Percentiles rank a stretch among this genome's conserved stretches.
Conservation (phyloP, 2,113 vertebrate species). For the Gorsachius goisagi region DNA sequence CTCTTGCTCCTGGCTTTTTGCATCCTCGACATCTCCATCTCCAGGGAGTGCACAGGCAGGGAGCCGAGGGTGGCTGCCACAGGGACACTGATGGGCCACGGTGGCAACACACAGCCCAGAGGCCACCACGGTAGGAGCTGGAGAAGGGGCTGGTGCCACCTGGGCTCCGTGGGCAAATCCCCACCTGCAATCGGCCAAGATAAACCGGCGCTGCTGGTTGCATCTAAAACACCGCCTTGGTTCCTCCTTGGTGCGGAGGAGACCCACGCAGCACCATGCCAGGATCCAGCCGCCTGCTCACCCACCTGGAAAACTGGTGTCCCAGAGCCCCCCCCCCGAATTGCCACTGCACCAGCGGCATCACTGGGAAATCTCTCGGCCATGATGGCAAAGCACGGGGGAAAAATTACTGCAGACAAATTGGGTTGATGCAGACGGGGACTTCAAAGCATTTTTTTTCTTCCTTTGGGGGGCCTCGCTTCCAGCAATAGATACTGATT, state of each 20-base stretch:
- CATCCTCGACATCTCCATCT: not conserved
- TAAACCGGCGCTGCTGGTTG: not conserved
- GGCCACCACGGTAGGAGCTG: not conserved
- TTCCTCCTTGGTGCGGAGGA: not conserved
- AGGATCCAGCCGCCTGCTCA: not conserved
- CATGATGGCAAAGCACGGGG: not conserved
- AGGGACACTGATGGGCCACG: rapidly evolving
- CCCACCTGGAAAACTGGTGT: not conserved
- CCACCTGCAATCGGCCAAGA: not conserved
- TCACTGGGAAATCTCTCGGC: not conserved
- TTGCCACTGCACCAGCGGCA: not conserved
- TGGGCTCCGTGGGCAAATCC: not conserved
- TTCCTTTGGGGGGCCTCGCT: not conserved
- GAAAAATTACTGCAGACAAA: not conserved
- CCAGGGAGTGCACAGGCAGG: rapidly evolving
- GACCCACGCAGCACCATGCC: not conserved
- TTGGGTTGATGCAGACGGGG: rapidly evolving
- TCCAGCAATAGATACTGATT: not conserved
- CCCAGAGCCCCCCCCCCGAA: not conserved
- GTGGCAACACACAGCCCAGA: not conserved
- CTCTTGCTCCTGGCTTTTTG: not conserved
- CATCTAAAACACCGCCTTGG: not conserved
- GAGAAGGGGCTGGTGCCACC: not conserved
- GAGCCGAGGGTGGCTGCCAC: not conserved
- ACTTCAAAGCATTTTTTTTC: not conserved